Evolutionary conservation across 1,140 invertebrate genomes (phyloP).

Genomic region (Solen grandis): DNA sequence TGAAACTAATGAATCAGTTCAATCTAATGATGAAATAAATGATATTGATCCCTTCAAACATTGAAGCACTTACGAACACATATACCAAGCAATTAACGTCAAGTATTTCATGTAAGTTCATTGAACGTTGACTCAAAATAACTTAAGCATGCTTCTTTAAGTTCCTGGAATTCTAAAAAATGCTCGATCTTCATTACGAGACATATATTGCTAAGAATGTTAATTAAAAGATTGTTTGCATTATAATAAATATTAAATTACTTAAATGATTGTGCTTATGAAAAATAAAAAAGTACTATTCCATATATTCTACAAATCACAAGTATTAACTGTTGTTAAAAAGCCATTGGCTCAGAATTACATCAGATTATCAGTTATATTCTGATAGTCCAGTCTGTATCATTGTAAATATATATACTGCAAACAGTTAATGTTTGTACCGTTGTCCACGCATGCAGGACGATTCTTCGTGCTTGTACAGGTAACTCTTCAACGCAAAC

Average conservation of each 20-base stretch:
- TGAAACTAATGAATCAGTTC: too few species aligned
- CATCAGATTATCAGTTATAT: background rate
- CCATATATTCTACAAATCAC: background rate
- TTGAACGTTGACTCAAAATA: background rate
- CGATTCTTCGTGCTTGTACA: conserved; percentile 82
- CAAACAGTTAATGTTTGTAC: conserved; percentile 22
- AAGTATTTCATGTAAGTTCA: background rate
- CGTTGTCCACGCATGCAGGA: conserved; percentile 80
- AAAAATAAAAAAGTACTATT: background rate
- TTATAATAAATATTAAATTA: background rate
- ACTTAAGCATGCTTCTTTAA: background rate
- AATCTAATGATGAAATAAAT: too few species aligned
- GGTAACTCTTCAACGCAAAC: conserved; percentile 81
- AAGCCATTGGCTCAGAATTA: background rate
- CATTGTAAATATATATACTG: background rate
- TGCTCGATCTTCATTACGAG: background rate
- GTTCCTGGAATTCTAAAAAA: background rate
- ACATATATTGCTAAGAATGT: background rate
- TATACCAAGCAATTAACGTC: conserved; percentile 35
- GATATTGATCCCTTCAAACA: conserved; percentile 30
- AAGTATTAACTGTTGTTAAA: background rate
- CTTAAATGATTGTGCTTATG: background rate
- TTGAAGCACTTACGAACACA: conserved; percentile 47
- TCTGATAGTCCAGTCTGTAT: background rate
- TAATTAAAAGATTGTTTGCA: background rate